These are phyloP conservation scores for Hymenochirus boettgeri DNA, from an alignment of 2,113 vertebrate genomes.

Conservation along the genomic window DNA sequence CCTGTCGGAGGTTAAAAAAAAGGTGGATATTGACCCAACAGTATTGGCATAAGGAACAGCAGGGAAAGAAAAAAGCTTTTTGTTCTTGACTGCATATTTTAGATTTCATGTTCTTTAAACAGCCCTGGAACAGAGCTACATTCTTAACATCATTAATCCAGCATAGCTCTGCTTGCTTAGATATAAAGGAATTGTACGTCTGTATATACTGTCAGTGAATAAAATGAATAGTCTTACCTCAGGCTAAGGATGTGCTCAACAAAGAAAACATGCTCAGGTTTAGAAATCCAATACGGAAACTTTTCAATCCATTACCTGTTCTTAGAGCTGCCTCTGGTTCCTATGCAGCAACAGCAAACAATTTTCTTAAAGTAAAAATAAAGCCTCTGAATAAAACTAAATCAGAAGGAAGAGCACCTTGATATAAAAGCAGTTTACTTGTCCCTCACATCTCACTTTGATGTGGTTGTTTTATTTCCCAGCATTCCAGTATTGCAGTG, in stretches of 20 bases:
- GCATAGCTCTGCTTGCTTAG: conserved; percentile 48
- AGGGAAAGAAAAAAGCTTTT: conserved; percentile 11
- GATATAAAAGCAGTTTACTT: no score
- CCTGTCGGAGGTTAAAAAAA: conserved; percentile 22
- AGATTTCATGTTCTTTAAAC: conserved; percentile 26
- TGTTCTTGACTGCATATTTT: conserved; percentile 31
- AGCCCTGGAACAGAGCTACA: conserved; percentile 37
- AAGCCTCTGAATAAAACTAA: no score
- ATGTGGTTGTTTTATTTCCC: no score
- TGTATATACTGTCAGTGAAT: conserved; percentile 36
- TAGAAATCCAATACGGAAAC: conserved; percentile 36
- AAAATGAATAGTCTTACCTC: conserved; percentile 46
- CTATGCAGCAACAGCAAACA: no score
- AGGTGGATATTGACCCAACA: conserved; percentile 11
- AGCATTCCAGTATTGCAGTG: no score
- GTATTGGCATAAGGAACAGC: conserved; percentile 23
- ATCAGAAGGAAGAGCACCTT: no score
- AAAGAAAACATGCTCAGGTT: conserved; percentile 22
- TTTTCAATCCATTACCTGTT: conserved; percentile 30
- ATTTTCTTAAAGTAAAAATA: no score
- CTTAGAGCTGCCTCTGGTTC: no score
- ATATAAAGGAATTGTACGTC: conserved; percentile 24
- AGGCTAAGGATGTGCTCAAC: conserved; percentile 40
- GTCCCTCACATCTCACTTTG: no score
- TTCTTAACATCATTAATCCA: conserved; percentile 39